Conservation (phyloP, 2,797 vertebrate species). For the Liasis olivaceus region DNA sequence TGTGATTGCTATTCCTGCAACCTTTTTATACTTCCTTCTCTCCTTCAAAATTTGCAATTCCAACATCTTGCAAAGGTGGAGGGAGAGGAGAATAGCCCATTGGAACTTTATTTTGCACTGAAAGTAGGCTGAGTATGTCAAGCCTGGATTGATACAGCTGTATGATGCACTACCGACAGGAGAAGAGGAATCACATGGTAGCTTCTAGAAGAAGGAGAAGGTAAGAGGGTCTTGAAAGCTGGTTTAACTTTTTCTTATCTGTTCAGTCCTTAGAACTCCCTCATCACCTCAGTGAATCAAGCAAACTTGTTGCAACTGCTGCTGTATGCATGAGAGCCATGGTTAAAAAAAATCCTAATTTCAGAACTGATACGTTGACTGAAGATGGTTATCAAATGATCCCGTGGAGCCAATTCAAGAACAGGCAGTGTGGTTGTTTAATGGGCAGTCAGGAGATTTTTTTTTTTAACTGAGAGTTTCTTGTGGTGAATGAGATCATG, state of each 20-base stretch:
- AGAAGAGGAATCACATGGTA: background rate
- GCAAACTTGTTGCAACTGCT: background rate
- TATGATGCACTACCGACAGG: background rate
- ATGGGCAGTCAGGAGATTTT: background rate
- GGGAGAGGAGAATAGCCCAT: background rate
- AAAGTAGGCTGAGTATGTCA: background rate
- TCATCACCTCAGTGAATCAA: background rate
- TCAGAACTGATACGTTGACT: background rate
- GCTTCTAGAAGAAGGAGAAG: background rate
- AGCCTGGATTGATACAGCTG: background rate
- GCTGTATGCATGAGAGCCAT: background rate
- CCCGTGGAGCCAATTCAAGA: background rate
- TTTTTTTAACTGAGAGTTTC: background rate
- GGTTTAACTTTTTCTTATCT: background rate
- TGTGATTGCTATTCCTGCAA: background rate
- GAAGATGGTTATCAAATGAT: background rate
- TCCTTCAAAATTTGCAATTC: background rate
- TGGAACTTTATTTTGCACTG: background rate
- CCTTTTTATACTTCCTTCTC: background rate
- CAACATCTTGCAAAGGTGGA: background rate
- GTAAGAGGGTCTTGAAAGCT: background rate
- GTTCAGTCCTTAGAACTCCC: background rate
- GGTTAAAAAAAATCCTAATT: background rate
- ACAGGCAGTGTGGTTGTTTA: background rate
- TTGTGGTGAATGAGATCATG: background rate